Evolutionary conservation across 2,797 vertebrate species (phyloP).

Genomic region (Ctenopoma kingsleyae): DNA sequence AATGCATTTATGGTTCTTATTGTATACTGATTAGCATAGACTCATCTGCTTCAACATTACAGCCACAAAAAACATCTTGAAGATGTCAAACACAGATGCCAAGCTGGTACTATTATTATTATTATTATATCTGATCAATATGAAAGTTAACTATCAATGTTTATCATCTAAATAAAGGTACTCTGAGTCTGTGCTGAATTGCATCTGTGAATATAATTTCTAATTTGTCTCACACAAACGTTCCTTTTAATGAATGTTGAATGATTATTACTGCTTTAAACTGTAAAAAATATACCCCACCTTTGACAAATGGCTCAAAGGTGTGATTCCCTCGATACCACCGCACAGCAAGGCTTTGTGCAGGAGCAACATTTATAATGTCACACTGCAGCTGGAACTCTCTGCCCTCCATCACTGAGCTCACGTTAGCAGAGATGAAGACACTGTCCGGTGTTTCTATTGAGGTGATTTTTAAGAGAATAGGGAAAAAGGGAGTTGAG

Average conservation of each 20-base stretch:
- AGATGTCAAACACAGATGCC: not conserved
- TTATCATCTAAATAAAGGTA: not conserved
- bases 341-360: constrained; percentile 50
- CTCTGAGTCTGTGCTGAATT: not conserved
- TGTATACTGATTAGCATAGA: not conserved
- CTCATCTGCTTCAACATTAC: not conserved
- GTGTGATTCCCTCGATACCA: constrained; percentile 66
- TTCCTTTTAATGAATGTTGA: not conserved
- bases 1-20: not conserved
- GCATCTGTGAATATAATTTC: not conserved
- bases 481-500: not conserved
- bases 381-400: constrained; percentile 71
- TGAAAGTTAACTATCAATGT: no score
- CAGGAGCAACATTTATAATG: constrained; percentile 66
- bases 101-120: not conserved
- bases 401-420: constrained; percentile 21
- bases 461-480: not conserved
- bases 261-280: not conserved
- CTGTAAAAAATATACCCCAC: constrained; percentile 32
- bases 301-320: not conserved
- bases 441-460: constrained; percentile 71
- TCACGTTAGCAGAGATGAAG: constrained; percentile 27
- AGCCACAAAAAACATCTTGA: not conserved
- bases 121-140: no score
- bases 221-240: not conserved